Evolutionary conservation across 2,888 invertebrate genomes (phyloP).

Genomic region (Anoplius nigerrimus): DNA sequence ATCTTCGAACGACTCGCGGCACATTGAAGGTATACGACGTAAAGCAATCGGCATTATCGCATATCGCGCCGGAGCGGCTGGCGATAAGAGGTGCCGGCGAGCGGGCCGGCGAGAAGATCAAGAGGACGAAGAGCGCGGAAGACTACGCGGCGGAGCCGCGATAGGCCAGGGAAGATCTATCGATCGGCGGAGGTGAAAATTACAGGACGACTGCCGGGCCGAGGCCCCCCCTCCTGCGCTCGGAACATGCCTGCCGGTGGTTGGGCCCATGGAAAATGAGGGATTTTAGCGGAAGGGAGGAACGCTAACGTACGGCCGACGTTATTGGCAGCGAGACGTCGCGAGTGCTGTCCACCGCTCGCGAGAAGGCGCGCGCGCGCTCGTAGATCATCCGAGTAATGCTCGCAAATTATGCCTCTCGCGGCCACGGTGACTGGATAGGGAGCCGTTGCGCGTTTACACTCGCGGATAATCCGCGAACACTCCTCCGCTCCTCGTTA

Average conservation of each 20-base stretch:
- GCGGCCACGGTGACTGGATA: constrained; percentile 51
- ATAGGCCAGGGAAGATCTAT: constrained; percentile 1
- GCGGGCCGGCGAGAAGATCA: too few relatives aligned
- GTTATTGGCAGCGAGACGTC: background rate
- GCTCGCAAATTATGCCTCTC: constrained; percentile 68
- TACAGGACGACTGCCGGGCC: background rate
- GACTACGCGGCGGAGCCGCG: too few relatives aligned
- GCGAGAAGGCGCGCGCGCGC: constrained; percentile 20
- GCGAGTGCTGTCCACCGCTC: too few relatives aligned
- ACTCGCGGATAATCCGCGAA: constrained; percentile 51
- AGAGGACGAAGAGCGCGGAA: too few relatives aligned
- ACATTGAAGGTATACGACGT: too few relatives aligned
- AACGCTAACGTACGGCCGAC: background rate
- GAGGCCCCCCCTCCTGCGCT: too few relatives aligned
- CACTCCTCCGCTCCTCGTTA: constrained; percentile 9
- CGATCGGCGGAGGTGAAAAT: constrained; percentile 4
- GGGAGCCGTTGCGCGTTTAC: constrained; percentile 50
- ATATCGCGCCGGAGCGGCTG: too few relatives aligned
- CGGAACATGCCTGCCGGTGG: too few relatives aligned
- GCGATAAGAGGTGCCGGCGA: constrained; percentile 3
- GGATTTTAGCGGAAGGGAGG: background rate
- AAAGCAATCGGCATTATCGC: constrained; percentile 12
- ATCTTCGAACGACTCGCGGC: too few relatives aligned
- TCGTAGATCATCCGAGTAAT: constrained; percentile 61
- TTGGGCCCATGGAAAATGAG: background rate